Base-by-base conservation (phyloP, 2,797 vertebrate species). In the Platyrinchus mystaceus region DNA sequence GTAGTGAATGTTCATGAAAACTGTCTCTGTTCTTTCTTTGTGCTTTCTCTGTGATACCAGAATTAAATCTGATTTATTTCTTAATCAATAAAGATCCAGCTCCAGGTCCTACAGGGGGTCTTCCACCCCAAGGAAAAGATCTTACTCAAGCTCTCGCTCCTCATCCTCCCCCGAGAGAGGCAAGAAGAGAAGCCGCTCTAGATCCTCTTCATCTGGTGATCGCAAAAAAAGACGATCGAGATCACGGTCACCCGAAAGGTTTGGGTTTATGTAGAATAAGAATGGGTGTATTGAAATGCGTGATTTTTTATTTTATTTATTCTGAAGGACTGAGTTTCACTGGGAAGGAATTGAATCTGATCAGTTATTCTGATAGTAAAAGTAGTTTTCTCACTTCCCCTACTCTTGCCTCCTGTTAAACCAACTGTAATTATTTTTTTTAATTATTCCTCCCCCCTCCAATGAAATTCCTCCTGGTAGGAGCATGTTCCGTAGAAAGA, bases 241-340 rank as follows among this genome's bases (percentile, higher is more conserved):
- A 99, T 99, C 99, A 97, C 99, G 97, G 98, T 99, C 99, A 98
- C 99, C 99, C 98, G 99, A 99, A 99, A 99, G 99, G 99, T 99
- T 99, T 99, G 99, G 99, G 99, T 99, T 99, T 99, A 98, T 99
- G 99, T 99, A 99, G 99, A 98, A 99, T 99, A 99, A 98, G 98
- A 98, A 98, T 98, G 98, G 97, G 88, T 98, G 96, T 98, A 98
- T 96, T 97, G 93, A 92, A 62, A 96, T 95, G 95, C 96, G 92
- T 84, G 89, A 47, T 70, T 81, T 83, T 62, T 76, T 41, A 46
- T 7, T 78, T 64, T 75, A 47, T 60, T 60, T 75, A 18, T 76
- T 58, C 80, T 84, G 64, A 68, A 89, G 91, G 78, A 81, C 67
- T 87, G 50, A 93, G 56, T n/a, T 94, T 90, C 93, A 19, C 52